Base-by-base conservation (phyloP, 2,888 invertebrate genomes). In the Platerodrilus igneus region DNA sequence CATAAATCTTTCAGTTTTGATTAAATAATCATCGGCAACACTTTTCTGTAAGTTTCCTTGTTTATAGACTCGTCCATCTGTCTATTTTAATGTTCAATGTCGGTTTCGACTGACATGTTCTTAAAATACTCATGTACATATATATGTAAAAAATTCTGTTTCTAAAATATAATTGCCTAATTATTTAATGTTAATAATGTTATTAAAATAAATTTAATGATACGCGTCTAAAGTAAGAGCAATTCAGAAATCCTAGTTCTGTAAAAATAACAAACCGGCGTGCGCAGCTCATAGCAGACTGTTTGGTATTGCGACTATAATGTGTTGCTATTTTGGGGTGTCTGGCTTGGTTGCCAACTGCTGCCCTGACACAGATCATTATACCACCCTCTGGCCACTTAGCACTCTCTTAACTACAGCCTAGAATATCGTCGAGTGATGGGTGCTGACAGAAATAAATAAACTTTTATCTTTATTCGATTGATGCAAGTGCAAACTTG, bases 331-430 rank as follows among this genome's bases (percentile, higher is more conserved):
- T 66, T 65, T 56, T 53, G 58, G 64, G 60, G 57, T 59, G 66
- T 66, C 66, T 65, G 65, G 60, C 51, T 56, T 52, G 48, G 63
- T 55, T 64, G 65, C 64, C 63, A 63, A 64, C 49, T 55, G 50
- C 52, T 50, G 52, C 57, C 56, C 56, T 57, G 57, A 57, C 57
- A 57, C 53, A 56, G 52, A 54, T 56, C 53, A 52, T 52, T 48
- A 48, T 52, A 52, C 54, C 53, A 54, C 51, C 51, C 56, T 53
- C 49, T 42, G 49, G 51, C 55, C 53, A 55, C 55, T 55, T 55
- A 53, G 51, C 55, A 52, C 55, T 37, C 48, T 51, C 50, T 48
- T 50, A 49, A 37, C 33, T 43, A n/a, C 27, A 47, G 37, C 37
- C 30, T 40, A 33, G 11, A 41, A 49, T 36, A 47, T 44, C 40